Conservation (phyloP, 92 coral and sea anemone species). For the Heteractis magnifica region DNA sequence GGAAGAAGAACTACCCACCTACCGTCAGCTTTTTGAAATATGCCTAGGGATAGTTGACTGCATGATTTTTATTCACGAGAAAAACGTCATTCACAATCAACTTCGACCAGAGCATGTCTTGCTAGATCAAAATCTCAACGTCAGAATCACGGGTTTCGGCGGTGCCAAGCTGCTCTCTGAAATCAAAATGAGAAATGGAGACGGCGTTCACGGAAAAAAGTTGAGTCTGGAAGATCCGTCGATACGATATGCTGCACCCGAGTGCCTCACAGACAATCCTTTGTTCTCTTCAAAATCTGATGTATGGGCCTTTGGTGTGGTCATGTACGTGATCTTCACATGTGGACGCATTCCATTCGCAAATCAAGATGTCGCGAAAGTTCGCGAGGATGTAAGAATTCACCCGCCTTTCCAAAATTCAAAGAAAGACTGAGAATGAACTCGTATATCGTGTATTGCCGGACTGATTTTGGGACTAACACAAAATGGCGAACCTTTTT, state of each 20-base stretch:
- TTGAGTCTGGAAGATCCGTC: neutral
- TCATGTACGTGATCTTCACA: conserved; percentile 30
- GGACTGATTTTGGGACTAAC: too few relatives aligned
- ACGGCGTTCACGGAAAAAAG: conserved; percentile 9
- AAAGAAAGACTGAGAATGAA: too few relatives aligned
- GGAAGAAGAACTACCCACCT: neutral
- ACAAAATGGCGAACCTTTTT: too few relatives aligned
- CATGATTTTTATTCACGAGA: conserved; percentile 16
- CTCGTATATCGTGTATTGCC: too few relatives aligned
- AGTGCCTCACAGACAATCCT: conserved; percentile 11
- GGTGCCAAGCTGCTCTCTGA: neutral
- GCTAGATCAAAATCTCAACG: neutral
- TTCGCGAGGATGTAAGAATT: conserved; percentile 24
- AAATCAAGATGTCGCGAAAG: neutral
- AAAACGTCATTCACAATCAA: conserved; percentile 26
- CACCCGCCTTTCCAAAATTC: too few relatives aligned
- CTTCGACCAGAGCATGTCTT: conserved; percentile 24
- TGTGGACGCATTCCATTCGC: conserved; percentile 24
- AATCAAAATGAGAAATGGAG: neutral
- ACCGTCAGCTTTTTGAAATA: conserved; percentile 6
- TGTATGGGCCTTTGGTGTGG: conserved; percentile 34
- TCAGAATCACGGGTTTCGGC: conserved; percentile 25
- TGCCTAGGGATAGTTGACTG: conserved; percentile 7
- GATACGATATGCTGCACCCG: conserved; percentile 29
- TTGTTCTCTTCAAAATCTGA: conserved; percentile 31